Evolutionary conservation across 1,140 invertebrate genomes (phyloP).

Genomic region (Polypedilum vanderplanki): DNA sequence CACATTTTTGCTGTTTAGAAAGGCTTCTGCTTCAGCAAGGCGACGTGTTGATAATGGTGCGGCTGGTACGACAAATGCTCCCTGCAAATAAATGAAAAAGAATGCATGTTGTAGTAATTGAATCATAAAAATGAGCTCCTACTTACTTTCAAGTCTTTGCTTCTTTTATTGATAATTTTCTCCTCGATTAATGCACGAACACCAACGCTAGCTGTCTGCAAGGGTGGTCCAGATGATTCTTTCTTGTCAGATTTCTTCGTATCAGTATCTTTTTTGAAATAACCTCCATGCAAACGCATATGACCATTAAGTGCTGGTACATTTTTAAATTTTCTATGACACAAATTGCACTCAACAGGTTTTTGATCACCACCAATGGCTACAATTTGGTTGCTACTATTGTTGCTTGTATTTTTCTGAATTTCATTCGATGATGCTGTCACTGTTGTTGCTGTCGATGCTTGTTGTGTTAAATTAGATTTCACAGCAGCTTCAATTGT

Average conservation of each 20-base stretch:
- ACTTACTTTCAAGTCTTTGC: constrained; percentile 42
- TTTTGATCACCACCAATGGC: constrained; percentile 52
- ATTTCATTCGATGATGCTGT: constrained; percentile 25
- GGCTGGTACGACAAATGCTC: constrained; percentile 43
- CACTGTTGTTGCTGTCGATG: constrained; percentile 41
- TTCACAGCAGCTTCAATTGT: constrained; percentile 31
- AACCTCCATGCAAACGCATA: constrained; percentile 93
- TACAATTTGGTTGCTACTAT: too few relatives aligned
- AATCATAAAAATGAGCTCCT: background rate
- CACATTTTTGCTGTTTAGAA: constrained; percentile 38
- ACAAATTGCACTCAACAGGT: constrained; percentile 89
- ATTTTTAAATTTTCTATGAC: constrained; percentile 92
- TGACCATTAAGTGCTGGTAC: constrained; percentile 94
- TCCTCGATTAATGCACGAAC: constrained; percentile 83
- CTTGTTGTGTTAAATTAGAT: constrained; percentile 39
- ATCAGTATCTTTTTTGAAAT: constrained; percentile 90
- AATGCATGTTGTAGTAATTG: background rate
- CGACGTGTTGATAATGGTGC: constrained; percentile 39
- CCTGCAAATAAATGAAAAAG: constrained; percentile 34
- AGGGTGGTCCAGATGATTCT: constrained; percentile 65
- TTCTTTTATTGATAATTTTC: constrained; percentile 79
- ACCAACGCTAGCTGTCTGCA: constrained; percentile 81
- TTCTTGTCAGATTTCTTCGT: constrained; percentile 80
- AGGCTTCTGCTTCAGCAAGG: constrained; percentile 41
- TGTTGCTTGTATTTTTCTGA: background rate